Percentiles rank a stretch among this genome's conserved stretches.
These are phyloP conservation scores for Rostratula benghalensis DNA, from an alignment of 2,113 vertebrate genomes.

Conservation along the genomic window DNA sequence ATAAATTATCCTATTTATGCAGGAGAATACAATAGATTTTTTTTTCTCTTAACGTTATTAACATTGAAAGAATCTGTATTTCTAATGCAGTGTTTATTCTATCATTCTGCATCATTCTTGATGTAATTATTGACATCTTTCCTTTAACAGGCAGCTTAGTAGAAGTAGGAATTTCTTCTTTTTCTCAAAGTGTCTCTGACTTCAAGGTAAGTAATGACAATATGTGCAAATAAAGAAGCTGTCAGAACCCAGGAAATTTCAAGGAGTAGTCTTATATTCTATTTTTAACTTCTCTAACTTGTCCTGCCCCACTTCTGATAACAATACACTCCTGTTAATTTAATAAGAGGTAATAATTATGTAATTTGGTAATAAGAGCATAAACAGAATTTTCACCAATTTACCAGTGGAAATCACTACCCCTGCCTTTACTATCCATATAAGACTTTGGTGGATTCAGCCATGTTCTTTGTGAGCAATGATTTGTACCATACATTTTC, in stretches of 20 bases:
- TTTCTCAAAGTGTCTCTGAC: background rate
- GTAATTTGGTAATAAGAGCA: background rate
- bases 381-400: background rate
- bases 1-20: background rate
- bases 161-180: background rate
- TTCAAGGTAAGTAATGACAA: background rate
- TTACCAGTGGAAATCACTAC: background rate
- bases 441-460: background rate
- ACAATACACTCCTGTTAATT: background rate
- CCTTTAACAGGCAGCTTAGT: background rate
- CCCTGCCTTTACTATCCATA: background rate
- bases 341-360: background rate
- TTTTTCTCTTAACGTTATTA: background rate
- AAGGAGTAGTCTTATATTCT: background rate
- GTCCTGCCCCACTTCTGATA: background rate
- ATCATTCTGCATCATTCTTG: background rate
- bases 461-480: background rate
- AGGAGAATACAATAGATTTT: background rate
- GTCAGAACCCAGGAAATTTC: background rate
- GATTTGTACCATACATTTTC: background rate
- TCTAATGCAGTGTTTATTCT: background rate
- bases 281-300: background rate
- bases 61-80: background rate
- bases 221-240: background rate
- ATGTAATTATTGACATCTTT: background rate